Base-by-base conservation (phyloP, 2,797 vertebrate genomes). In the Schizopygopsis malacanthus region DNA sequence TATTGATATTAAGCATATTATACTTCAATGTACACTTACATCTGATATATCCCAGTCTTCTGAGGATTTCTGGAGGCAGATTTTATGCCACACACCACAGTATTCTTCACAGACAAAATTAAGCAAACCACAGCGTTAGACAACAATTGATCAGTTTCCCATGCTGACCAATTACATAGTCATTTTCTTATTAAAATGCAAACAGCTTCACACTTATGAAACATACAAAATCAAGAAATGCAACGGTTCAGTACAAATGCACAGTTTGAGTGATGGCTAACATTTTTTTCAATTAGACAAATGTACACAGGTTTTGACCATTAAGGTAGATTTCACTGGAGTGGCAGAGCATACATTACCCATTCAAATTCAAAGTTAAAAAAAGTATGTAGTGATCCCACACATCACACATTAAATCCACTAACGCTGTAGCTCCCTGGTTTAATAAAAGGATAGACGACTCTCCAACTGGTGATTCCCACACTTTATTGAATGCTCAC, bases 11-110 rank as follows among this genome's bases (percentile, higher is more conserved):
- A 84, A 84, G 69, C 41, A 81, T 65, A 67, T 81, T 52, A 86
- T 61, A 84, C 28, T 56, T 81, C 13, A 81, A 81, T 77, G 78
- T 81, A 45, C 59, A 87, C 83, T 87, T 81, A 87, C 70, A 81
- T 81, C 86, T 81, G 47, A 85, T 45, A 85, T 77, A 86, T 86
- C 86, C 86, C 86, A 87, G 78, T 87, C 86, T 85, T 87, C 79
- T 85, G 83, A 87, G 71, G 82, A 81, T 76, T 85, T 85, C 79
- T 85, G 83, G 69, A 85, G 79, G 56, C 79, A 86, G 71, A 61
- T 67, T 81, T 87, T 85, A 84, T 87, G 82, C 83, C 86, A 85
- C 63, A 85, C 78, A 85, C 76, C 69, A 85, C 39, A 71, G 71
- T 71, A 87, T 85, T 81, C 82, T 84, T 70, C 25, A 80, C 28